A percentile compares a stretch with the other conserved stretches of the same genome.
These are phyloP conservation scores for Odiellus spinosus DNA, from an alignment of 2,888 invertebrate genomes.

Conservation along the genomic window DNA sequence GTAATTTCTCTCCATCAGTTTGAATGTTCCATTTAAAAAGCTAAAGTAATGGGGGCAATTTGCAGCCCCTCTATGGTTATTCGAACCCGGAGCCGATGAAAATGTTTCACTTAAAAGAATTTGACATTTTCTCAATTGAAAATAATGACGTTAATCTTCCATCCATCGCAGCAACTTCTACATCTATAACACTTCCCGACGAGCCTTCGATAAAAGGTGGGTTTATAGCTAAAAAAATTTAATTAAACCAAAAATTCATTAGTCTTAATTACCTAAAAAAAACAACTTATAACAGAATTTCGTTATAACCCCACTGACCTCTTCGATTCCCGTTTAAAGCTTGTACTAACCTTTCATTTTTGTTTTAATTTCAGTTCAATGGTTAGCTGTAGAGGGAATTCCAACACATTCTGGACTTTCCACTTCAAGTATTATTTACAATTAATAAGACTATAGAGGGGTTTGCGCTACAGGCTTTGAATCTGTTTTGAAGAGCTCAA, in stretches of 20 bases:
- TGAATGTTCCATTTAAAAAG: not conserved
- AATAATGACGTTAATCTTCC: slow-evolving; percentile 26
- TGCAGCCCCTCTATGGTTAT: slow-evolving; percentile 28
- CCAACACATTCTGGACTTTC: slow-evolving; percentile 14
- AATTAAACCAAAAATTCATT: too few species aligned
- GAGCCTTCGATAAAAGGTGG: slow-evolving; percentile 27
- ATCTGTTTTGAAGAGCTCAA: too few species aligned
- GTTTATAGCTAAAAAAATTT: too few species aligned
- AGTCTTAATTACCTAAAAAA: too few species aligned
- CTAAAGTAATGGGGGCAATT: slow-evolving; percentile 5
- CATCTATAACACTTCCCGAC: slow-evolving; percentile 24
- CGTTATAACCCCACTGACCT: too few species aligned
- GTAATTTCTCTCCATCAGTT: not conserved
- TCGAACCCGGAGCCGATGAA: slow-evolving; percentile 24
- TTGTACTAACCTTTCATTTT: not conserved
- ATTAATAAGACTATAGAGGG: too few species aligned
- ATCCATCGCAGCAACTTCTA: slow-evolving; percentile 22
- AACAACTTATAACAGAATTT: too few species aligned
- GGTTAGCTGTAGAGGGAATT: slow-evolving; percentile 28
- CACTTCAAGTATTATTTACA: not conserved
- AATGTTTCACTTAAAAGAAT: slow-evolving; percentile 26
- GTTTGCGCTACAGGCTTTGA: too few species aligned
- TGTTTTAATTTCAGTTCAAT: slow-evolving; percentile 25
- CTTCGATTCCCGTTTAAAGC: too few species aligned
- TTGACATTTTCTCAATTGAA: slow-evolving; percentile 27